Base-by-base conservation (phyloP, 2,797 vertebrate species). In the Galago senegalensis region DNA sequence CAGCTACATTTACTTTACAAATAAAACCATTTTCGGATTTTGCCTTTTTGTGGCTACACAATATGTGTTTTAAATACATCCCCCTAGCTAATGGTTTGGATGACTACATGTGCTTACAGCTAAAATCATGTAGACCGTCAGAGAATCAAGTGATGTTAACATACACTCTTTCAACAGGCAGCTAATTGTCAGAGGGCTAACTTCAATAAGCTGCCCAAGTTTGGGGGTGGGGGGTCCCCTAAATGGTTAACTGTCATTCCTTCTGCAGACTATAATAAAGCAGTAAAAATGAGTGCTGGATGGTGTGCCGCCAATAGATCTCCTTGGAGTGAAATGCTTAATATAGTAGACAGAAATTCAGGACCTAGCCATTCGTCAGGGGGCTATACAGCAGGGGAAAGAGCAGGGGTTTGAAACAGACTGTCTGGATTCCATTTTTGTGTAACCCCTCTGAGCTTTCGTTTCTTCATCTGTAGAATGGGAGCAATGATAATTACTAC, bases 1-100 rank as follows among this genome's bases (percentile, higher is more conserved):
- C 91, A 98, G 97, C 90, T 97, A 90, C 93, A 97, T 98, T 98
- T 98, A 98, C 97, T 98, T 98, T 97, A 96, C 81, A 98, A 96
- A 97, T 98, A 98, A 98, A 97, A 95, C 81, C 60, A 60, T 98
- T 97, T 97, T 94, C 96, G 87, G 93, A 81, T 87, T 98, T 98
- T 97, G 95, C 95, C 96, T 65, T 93, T 98, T 96, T 94, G 91
- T 96, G 97, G 72, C 49, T 53, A 97, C 89, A 96, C 69, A 95
- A 96, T 87, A 81, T 90, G 90, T 97, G 93, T 98, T 98, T 98
- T 98, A 84, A 98, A 97, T 93, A 87, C 21, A 94, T 69, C 79
- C 93, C 79, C 96, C 95, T 96, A 96, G 95, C 77, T 95, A 95
- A 96, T 93, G 43, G 6, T 13, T 95, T 93, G 89, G 56, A 46